A percentile compares a stretch with the other conserved stretches of the same genome.
These are phyloP conservation scores for Triops longicaudatus DNA, from an alignment of 1,140 invertebrate genomes.

Conservation along the genomic window DNA sequence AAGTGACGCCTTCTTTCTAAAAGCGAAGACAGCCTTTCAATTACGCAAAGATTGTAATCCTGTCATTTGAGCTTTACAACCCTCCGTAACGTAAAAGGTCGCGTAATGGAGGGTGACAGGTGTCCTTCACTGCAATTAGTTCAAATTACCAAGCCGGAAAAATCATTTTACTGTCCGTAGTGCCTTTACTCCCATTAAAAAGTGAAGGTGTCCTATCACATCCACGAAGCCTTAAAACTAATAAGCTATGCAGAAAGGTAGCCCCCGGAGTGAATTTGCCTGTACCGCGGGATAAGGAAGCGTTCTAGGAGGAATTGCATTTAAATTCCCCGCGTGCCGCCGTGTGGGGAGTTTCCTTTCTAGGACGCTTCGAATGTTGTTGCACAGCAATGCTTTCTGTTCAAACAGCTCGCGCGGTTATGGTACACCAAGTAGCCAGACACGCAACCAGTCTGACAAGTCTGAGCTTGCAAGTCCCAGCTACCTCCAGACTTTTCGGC, in stretches of 20 bases:
- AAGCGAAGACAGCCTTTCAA: not conserved
- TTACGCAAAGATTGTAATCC: not conserved
- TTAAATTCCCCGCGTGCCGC: no score
- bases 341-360: not conserved
- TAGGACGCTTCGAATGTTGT: no score
- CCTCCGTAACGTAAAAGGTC: not conserved
- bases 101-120: not conserved
- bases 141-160: not conserved
- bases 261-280: not conserved
- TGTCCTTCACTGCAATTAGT: not conserved
- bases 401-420: no score
- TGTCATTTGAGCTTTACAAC: not conserved
- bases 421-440: no score
- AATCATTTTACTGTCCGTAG: not conserved
- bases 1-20: not conserved
- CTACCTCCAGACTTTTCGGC: not conserved
- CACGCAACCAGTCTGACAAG: no score
- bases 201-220: not conserved
- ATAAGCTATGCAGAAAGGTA: not conserved
- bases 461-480: no score
- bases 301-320: no score
- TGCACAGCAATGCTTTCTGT: no score
- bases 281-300: no score
- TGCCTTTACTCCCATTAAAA: not conserved
- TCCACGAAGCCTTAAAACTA: not conserved